Evolutionary conservation across 2,888 invertebrate species (phyloP), one percentile per base, ranked within the genome.

Genomic region (Rhopalosiphum nymphaeae): DNA sequence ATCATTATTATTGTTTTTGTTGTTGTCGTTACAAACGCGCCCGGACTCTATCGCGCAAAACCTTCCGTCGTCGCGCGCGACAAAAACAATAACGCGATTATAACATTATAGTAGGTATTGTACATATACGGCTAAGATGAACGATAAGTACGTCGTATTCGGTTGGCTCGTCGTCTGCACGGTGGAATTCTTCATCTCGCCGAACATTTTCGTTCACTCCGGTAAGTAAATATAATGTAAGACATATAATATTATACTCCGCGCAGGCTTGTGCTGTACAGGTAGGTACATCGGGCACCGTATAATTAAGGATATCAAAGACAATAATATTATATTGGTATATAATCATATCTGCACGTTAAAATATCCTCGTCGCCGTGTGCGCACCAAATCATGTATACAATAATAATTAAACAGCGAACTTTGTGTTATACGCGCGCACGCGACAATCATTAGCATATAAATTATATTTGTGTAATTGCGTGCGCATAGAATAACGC

Each of bases 191-290:
- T 25, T 89, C 29, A 11, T 53, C 11, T 78, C 88, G 44, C 44
- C 88, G 29, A 56, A 53, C 3, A n/a, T 89, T 53, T 78, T 89
- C 92, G 92, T 89, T 42, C 88, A 10, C 3, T 67, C 88, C 44
- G 78, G 92, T 93, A n/a, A 89, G 92, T 93, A 78, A 21, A 89
- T 57, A 29, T 11, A 16, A 67, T 13, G 5, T n/a, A n/a, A 16
- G 36, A 36, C 36, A 67, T n/a, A n/a, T n/a, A 13, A n/a, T 67
- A 61, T n/a, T n/a, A 36, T 3, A 53, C 53, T 53, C 3, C 21
- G 53, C 5, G 21, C 53, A 53, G 16, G 21, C 53, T 53, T 21
- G 53, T 53, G 4, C 21, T 16, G 13, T 53, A 53, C 11, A 53
- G 49, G 49, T 49, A 49, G 46, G 46, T 53, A 53, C 16, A 13